Conservation (phyloP, 2,888 invertebrate genomes). For the Brenthis ino region DNA sequence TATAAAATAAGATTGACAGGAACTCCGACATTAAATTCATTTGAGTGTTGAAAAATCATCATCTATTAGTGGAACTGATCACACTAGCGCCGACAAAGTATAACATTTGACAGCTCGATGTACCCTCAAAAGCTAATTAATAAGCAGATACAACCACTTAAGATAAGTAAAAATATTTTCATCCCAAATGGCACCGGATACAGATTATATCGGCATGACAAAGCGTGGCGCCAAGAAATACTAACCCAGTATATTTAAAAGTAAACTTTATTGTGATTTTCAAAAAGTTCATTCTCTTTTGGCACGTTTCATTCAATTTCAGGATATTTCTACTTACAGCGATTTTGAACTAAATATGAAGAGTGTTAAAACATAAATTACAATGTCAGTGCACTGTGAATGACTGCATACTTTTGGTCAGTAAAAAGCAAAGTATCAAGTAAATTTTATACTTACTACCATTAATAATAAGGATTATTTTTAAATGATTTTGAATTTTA, state of each 20-base stretch:
- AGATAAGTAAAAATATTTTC: constrained; percentile 82
- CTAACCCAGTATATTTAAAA: constrained; percentile 40
- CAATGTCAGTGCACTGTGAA: constrained; percentile 38
- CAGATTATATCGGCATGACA: constrained; percentile 80
- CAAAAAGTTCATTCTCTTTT: constrained; percentile 22
- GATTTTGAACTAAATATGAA: constrained; percentile 35
- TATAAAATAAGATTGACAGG: constrained; percentile 17
- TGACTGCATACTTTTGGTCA: constrained; percentile 65
- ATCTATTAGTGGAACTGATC: constrained; percentile 60
- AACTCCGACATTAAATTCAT: constrained; percentile 27
- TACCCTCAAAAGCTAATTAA: constrained; percentile 77
- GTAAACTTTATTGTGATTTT: constrained; percentile 37
- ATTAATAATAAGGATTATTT: constrained; percentile 42
- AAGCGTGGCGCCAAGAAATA: constrained; percentile 77
- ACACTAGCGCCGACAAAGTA: constrained; percentile 72
- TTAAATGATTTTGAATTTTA: constrained; percentile 47
- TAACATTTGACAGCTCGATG: constrained; percentile 77
- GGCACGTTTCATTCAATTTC: constrained; percentile 1
- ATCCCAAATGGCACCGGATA: constrained; percentile 82
- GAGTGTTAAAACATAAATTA: constrained; percentile 48
- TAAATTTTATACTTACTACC: constrained; percentile 42
- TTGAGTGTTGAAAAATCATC: constrained; percentile 65
- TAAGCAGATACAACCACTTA: constrained; percentile 82
- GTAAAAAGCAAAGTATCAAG: constrained; percentile 46
- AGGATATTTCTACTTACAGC: constrained; percentile 24